These are phyloP conservation scores for Aurelia aurita complex sp. Pacific DNA, from an alignment of 30 jellyfish, hydroid and myxozoan species.

Conservation along the genomic window DNA sequence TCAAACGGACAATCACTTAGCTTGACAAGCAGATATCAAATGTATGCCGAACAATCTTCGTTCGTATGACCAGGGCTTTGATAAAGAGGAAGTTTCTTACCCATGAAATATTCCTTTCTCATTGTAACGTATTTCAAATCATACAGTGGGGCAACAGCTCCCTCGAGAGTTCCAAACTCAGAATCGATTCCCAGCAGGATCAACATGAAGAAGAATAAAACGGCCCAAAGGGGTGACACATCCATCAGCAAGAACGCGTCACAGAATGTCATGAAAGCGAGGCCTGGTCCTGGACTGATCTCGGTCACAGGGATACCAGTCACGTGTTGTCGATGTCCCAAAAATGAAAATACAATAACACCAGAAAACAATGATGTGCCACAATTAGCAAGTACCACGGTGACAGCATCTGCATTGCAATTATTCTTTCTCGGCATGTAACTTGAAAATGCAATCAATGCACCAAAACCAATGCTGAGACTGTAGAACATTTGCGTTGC, in stretches of 20 bases:
- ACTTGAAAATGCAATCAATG: conserved; percentile 95
- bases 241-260: conserved; percentile 98
- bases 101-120: conserved; percentile 91
- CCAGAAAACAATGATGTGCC: conserved; percentile 98
- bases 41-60: too few species aligned
- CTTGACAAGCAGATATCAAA: too few species aligned
- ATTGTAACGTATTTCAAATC: conserved; percentile 90
- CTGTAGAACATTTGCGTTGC: conserved; percentile 98
- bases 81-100: conserved; percentile 22
- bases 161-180: conserved; percentile 97
- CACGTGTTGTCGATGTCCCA: conserved; percentile 88
- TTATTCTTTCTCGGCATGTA: conserved; percentile 97
- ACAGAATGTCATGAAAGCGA: conserved; percentile 95
- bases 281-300: conserved; percentile 98
- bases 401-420: conserved; percentile 83
- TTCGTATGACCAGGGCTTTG: too few species aligned
- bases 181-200: conserved; percentile 95
- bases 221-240: conserved; percentile 98
- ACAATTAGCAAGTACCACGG: conserved; percentile 88
- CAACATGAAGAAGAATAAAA: conserved; percentile 90
- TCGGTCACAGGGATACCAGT: conserved; percentile 80
- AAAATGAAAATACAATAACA: conserved; percentile 86
- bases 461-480: conserved; percentile 95
- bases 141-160: conserved; percentile 96
- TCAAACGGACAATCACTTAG: too few species aligned